A percentile compares a stretch with the other conserved stretches of the same genome.
Conservation (phyloP, 2,113 vertebrate species). For the Sinocyclocheilus anshuiensis region DNA sequence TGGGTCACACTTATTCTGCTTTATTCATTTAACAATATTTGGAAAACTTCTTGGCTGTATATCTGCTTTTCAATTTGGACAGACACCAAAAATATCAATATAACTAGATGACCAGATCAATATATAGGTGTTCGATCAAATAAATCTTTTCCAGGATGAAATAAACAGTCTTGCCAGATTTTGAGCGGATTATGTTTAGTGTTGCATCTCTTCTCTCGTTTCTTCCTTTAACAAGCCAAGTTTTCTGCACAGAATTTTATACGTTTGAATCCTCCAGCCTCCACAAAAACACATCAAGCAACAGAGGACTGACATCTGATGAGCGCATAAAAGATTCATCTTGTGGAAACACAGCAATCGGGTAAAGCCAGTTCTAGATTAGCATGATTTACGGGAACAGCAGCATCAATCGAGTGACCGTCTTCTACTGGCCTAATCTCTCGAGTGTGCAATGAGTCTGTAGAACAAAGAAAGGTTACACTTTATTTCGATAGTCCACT, state of each 20-base stretch:
- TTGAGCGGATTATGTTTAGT: not conserved
- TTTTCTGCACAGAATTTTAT: not conserved
- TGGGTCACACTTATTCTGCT: not conserved
- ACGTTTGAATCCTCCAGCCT: conserved; percentile 25
- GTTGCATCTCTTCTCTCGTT: not conserved
- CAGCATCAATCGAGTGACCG: conserved; percentile 6
- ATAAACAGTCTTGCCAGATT: not conserved
- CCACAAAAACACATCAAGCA: conserved; percentile 31
- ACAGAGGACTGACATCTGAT: not conserved
- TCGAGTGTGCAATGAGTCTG: conserved; percentile 25
- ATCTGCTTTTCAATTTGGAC: not conserved
- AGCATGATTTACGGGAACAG: not conserved
- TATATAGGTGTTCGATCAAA: not conserved
- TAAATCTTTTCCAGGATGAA: not conserved
- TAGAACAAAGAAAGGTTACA: conserved; percentile 42
- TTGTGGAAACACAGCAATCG: not conserved
- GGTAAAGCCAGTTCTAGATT: not conserved
- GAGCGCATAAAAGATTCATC: not conserved
- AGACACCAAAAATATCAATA: not conserved
- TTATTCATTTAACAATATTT: not conserved
- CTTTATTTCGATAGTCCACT: too few relatives aligned
- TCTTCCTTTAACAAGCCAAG: conserved; percentile 6
- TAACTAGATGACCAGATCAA: not conserved
- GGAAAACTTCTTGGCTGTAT: not conserved
- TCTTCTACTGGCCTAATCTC: not conserved